Percentiles rank a stretch among this genome's conserved stretches.
phyloP scores from a whole-genome alignment of 2,888 invertebrate genomes.

The Liopterus haemorrhoidalis region DNA sequence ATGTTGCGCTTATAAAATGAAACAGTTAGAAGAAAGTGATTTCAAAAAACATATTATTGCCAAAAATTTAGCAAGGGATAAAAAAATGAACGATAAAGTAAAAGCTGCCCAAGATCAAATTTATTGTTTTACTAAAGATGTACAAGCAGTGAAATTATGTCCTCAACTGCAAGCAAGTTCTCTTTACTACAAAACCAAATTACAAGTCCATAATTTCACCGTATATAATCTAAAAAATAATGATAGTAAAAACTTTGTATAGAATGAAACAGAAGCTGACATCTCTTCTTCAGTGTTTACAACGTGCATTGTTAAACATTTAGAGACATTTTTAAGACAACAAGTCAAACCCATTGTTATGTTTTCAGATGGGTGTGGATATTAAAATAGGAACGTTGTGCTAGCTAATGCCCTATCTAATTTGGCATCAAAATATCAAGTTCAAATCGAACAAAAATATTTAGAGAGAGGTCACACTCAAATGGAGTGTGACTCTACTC shows the following conservation, averaged over 20 bases:
- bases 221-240: conserved; percentile 8
- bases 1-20: conserved; percentile 10
- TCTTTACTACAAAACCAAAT: conserved; percentile 11
- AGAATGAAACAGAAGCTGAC: conserved; percentile 12
- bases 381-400: conserved; percentile 14
- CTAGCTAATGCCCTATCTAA: no score
- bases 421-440: no score
- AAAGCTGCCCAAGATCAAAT: conserved; percentile 1
- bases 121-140: conserved; percentile 15
- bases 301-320: conserved; percentile 8
- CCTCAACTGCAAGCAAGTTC: conserved; percentile 2
- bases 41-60: conserved; percentile 2
- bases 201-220: conserved; percentile 16
- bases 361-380: conserved; percentile 23
- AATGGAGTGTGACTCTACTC: no score
- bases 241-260: conserved; percentile 12
- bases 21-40: conserved; percentile 12
- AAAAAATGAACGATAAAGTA: conserved; percentile 10
- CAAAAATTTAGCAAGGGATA: conserved; percentile 6
- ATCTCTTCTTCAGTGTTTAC: conserved; percentile 9
- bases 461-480: no score
- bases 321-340: conserved; percentile 3
- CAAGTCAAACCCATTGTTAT: conserved; percentile 27
- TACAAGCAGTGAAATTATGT: conserved; percentile 14
- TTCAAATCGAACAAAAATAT: no score